Conservation (phyloP, 2,113 vertebrate genomes). For the Felis catus region F.catus_Fca126_mat1.0 CM031426.1:51921501-51922000, state of each 20-base stretch:
- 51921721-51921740: background rate
- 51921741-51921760: too few relatives aligned
- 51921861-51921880: background rate
- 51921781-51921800: background rate
- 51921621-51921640: background rate
- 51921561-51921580: background rate
- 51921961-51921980: background rate
- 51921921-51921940: background rate
- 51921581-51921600: background rate
- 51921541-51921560: too few relatives aligned
- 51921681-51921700: background rate
- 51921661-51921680: background rate
- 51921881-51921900: background rate
- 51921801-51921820: too few relatives aligned
- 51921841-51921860: background rate
- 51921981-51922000: background rate
- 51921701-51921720: background rate
- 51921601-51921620: background rate
- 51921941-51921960: too few relatives aligned
- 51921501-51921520: background rate
- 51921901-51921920: background rate
- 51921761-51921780: background rate
- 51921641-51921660: background rate
- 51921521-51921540: background rate
- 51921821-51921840: background rate